Percentiles rank a stretch among this genome's conserved stretches.
Evolutionary conservation across 2,888 invertebrate genomes (phyloP).

Genomic region (Saturnia japonica): DNA sequence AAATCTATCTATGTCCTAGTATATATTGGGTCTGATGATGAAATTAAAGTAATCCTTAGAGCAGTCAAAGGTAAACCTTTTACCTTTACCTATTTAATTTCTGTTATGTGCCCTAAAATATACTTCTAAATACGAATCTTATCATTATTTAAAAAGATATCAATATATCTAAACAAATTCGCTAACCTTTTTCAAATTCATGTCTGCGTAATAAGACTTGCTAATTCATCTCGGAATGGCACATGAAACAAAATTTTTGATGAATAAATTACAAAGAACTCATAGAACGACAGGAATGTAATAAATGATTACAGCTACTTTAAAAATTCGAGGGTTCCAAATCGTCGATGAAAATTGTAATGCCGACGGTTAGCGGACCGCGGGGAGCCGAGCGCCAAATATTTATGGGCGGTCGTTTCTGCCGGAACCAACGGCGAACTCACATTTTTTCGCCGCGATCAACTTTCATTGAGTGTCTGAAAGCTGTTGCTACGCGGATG

Average conservation of each 20-base stretch:
- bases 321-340: conserved; percentile 40
- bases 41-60: conserved; percentile 19
- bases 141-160: neutral
- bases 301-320: conserved; percentile 35
- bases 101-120: neutral
- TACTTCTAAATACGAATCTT: neutral
- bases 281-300: conserved; percentile 36
- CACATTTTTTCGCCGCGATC: conserved; percentile 68
- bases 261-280: conserved; percentile 45
- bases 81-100: neutral
- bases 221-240: conserved; percentile 52
- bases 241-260: conserved; percentile 50
- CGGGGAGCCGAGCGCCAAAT: conserved; percentile 52
- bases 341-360: conserved; percentile 37
- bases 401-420: conserved; percentile 54
- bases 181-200: conserved; percentile 46
- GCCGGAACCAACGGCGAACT: conserved; percentile 57
- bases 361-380: conserved; percentile 31
- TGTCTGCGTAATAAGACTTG: conserved; percentile 59
- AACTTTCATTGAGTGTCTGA: conserved; percentile 79
- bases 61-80: neutral
- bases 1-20: neutral
- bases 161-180: neutral
- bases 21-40: conserved; percentile 2
- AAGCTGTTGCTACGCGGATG: conserved; percentile 80